Percentiles rank a stretch among this genome's conserved stretches.
Evolutionary conservation across 1,140 invertebrate genomes (phyloP).

Genomic region (Trichogramma pretiosum): DNA sequence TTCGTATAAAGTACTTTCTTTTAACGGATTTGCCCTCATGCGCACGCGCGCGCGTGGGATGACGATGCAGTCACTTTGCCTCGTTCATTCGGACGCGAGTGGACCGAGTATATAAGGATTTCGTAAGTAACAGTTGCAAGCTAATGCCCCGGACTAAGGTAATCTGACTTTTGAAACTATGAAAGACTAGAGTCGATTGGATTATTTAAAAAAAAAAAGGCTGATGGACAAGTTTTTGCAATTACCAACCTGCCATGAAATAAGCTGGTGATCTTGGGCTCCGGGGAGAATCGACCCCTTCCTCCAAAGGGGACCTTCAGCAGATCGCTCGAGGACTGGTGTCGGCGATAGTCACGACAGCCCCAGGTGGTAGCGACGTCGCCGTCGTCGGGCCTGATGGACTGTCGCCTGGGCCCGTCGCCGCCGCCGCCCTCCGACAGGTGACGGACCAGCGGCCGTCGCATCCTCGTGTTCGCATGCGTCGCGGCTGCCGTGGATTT

Average conservation of each 20-base stretch:
- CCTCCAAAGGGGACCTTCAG: constrained; percentile 36
- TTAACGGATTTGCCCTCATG: background rate
- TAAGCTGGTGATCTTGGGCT: constrained; percentile 27
- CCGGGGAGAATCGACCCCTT: constrained; percentile 29
- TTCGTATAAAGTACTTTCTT: no score
- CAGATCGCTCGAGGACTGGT: constrained; percentile 38
- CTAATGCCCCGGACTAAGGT: no score
- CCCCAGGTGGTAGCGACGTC: constrained; percentile 29
- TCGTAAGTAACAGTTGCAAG: no score
- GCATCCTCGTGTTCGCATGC: no score
- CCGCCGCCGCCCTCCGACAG: constrained; percentile 39
- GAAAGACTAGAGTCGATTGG: no score
- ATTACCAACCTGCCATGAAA: constrained; percentile 38
- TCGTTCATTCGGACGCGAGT: no score
- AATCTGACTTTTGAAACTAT: no score
- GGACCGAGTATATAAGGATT: no score
- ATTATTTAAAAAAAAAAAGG: no score
- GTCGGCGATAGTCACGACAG: constrained; percentile 36
- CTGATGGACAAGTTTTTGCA: no score
- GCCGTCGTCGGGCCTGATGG: constrained; percentile 27
- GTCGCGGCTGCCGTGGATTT: no score
- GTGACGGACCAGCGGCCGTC: constrained; percentile 38
- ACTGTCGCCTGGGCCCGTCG: constrained; percentile 26
- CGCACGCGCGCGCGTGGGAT: background rate
- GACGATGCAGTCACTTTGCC: no score